Evolutionary conservation across 2,888 invertebrate genomes (phyloP).

Genomic region (Mythimna impura): DNA sequence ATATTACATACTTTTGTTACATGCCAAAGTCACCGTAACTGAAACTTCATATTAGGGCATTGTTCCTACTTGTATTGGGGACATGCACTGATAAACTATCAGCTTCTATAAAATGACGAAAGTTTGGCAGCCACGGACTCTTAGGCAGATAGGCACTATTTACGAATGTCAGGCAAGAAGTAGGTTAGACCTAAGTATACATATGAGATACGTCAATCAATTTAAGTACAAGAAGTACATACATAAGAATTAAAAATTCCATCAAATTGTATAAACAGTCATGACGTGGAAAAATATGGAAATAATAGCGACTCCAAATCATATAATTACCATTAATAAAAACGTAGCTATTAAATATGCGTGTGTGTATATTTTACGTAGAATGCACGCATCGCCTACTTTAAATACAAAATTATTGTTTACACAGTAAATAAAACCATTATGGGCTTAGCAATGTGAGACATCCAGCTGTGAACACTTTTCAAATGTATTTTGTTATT

Average conservation of each 20-base stretch:
- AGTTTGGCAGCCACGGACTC: no score
- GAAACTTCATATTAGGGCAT: no score
- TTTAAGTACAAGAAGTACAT: background rate
- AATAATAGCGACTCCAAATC: conserved; percentile 23
- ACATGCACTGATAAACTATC: no score
- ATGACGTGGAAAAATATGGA: conserved; percentile 30
- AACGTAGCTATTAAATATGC: conserved; percentile 1
- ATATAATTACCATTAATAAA: conserved; percentile 23
- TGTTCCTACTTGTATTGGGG: no score
- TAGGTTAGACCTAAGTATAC: background rate
- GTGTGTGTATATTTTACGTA: conserved; percentile 19
- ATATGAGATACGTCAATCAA: conserved; percentile 10
- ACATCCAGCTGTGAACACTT: conserved; percentile 39
- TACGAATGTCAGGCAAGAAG: no score
- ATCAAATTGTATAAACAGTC: conserved; percentile 26
- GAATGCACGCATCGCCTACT: conserved; percentile 52
- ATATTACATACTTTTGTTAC: no score
- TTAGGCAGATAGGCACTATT: no score
- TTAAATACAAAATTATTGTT: conserved; percentile 50
- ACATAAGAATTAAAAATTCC: background rate
- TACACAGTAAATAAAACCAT: conserved; percentile 18
- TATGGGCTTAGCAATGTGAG: background rate
- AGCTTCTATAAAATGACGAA: no score
- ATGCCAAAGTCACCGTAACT: no score
- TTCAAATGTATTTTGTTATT: conserved; percentile 2